Base-by-base conservation (phyloP, 35 echinoderm and acorn worm species). In the Acanthaster planci region DNA sequence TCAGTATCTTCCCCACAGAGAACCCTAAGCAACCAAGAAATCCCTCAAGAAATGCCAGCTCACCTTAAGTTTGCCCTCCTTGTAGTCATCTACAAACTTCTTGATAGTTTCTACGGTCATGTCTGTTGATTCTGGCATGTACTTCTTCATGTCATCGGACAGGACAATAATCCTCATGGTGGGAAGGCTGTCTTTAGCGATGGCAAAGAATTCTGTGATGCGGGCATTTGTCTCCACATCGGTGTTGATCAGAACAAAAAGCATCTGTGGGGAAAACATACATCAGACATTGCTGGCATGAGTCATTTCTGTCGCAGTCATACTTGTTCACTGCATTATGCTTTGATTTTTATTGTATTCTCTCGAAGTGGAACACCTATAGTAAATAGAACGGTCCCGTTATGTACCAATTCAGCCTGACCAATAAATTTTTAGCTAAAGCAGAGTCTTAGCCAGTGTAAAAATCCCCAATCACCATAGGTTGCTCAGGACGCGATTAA, bases 131-230 rank as follows among this genome's bases (percentile, higher is more conserved):
- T 87, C 81, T 77, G 96, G 96, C 78, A 91, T 94, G 77, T 82
- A 99, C 79, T 99, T 99, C 92, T 93, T 94, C 96, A 99, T 99
- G 80, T 99, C 96, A 9, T 86, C 96, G 76, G 87, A 92, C 32
- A 99, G 75, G 18, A 89, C 91, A 64, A 99, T 99, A 67, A 99
- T 77, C 50, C 96, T 68, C 39, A 99, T 87, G 19, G 96, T 89
- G 19, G 96, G 96, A 3, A 93, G 30, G 21, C 93, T 86, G 0
- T 94, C 96, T 10, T 88, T 81, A 40, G 86, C 76, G 37, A 99
- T 86, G 53, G 84, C 92, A 84, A 99, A 99, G 82, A 91, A 99
- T 67, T 99, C 96, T 2, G 93, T 59, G 50, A 99, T 99, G 58
- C 96, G 82, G 40, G 39, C 78, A 58, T 99, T 99, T 40, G 30